Conservation (phyloP, 2,113 vertebrate species). For the Elgaria multicarinata region DNA sequence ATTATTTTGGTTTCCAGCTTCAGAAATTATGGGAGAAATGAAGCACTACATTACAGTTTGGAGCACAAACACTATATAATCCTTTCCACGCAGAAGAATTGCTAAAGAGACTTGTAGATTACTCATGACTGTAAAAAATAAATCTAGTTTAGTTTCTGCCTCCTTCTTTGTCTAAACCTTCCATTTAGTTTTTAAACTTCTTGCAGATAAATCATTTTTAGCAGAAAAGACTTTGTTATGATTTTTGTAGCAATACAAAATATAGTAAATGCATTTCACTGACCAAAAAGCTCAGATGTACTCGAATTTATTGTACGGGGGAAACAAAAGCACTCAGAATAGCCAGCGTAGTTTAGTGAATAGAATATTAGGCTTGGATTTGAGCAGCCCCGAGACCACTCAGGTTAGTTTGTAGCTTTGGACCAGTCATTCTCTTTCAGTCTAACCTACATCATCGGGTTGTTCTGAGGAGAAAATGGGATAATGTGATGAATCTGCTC, state of each 20-base stretch:
- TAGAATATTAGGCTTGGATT: background rate
- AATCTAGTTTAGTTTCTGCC: conserved; percentile 50
- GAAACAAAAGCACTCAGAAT: conserved; percentile 18
- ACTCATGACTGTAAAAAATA: conserved; percentile 63
- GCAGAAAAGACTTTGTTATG: conserved; percentile 39
- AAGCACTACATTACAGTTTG: conserved; percentile 75
- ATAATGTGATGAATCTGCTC: too few relatives aligned
- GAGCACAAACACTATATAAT: conserved; percentile 70
- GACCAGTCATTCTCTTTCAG: background rate
- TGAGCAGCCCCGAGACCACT: background rate
- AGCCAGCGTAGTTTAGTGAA: background rate
- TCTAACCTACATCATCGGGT: background rate
- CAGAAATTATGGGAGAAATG: conserved; percentile 77
- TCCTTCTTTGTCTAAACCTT: conserved; percentile 58
- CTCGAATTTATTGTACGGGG: background rate
- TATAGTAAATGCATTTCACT: conserved; percentile 22
- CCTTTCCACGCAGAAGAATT: conserved; percentile 68
- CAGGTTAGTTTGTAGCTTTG: background rate
- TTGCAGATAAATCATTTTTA: conserved; percentile 34
- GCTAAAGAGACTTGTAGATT: conserved; percentile 67
- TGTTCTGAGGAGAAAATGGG: background rate
- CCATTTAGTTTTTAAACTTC: conserved; percentile 54
- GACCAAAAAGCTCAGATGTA: conserved; percentile 14
- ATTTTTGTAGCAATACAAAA: conserved; percentile 36
- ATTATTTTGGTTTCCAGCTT: conserved; percentile 76